These are phyloP conservation scores for Prunella himalayana DNA, from an alignment of 2,113 vertebrate species.

Conservation along the genomic window DNA sequence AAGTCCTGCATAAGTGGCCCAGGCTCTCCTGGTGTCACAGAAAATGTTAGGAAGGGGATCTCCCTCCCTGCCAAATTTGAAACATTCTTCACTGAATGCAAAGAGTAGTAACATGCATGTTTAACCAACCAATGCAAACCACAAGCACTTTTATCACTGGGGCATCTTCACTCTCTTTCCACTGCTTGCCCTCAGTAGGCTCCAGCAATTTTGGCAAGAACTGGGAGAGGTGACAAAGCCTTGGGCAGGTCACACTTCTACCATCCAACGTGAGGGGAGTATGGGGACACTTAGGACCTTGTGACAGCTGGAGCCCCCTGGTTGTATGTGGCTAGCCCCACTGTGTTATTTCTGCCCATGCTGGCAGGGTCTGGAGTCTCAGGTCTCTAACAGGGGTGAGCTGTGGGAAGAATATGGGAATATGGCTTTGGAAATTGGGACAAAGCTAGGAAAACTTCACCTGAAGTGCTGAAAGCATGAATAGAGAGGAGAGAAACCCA, in stretches of 20 bases:
- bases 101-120: background rate
- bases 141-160: background rate
- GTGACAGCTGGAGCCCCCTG: rapidly evolving
- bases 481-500: background rate
- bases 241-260: background rate
- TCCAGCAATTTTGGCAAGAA: background rate
- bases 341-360: rapidly evolving
- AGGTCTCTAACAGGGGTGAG: background rate
- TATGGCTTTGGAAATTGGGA: background rate
- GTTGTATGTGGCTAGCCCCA: rapidly evolving
- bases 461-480: background rate
- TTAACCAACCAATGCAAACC: rapidly evolving
- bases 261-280: rapidly evolving
- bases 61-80: background rate
- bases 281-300: rapidly evolving
- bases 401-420: background rate
- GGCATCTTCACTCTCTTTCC: background rate
- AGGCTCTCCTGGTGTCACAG: background rate
- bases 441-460: background rate
- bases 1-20: background rate
- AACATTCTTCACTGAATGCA: background rate
- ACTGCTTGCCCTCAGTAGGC: background rate
- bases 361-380: too few relatives aligned
- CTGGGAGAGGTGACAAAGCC: background rate
- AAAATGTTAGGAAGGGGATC: background rate